phyloP scores from a whole-genome alignment of 2,797 vertebrate species.

The Coilia nasus region DNA sequence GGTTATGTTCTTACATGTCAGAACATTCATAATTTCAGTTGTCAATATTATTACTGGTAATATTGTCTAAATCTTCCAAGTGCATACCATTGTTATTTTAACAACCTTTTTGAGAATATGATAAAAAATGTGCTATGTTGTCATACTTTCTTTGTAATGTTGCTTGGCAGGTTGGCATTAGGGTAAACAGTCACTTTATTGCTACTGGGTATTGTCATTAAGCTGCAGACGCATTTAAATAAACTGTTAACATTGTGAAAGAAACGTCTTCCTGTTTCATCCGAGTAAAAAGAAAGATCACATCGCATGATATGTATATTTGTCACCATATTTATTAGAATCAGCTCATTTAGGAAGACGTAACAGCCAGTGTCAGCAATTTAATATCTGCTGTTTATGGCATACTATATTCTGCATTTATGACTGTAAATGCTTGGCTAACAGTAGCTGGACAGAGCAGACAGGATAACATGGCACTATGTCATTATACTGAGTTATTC shows the following conservation, averaged over 20 bases:
- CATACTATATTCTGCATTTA: neutral
- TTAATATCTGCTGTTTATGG: neutral
- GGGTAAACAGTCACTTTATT: neutral
- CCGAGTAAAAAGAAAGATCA: neutral
- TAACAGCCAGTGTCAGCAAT: neutral
- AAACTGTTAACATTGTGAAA: neutral
- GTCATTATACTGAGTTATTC: neutral
- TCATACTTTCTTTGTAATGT: too few species aligned
- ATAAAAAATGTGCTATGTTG: neutral
- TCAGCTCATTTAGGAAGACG: neutral
- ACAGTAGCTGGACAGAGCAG: neutral
- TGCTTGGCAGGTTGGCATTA: neutral
- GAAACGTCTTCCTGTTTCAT: neutral
- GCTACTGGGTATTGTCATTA: neutral
- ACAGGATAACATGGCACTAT: neutral
- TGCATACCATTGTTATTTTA: neutral
- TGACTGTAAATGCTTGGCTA: neutral
- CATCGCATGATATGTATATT: neutral
- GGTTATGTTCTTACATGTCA: neutral
- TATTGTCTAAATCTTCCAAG: neutral
- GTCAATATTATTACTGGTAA: neutral
- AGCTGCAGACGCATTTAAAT: neutral
- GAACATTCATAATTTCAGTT: neutral
- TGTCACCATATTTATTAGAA: neutral
- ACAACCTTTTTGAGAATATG: neutral